Evolutionary conservation across 1,140 invertebrate species (phyloP).

Genomic region (Plectrocnemia conspersa): DNA sequence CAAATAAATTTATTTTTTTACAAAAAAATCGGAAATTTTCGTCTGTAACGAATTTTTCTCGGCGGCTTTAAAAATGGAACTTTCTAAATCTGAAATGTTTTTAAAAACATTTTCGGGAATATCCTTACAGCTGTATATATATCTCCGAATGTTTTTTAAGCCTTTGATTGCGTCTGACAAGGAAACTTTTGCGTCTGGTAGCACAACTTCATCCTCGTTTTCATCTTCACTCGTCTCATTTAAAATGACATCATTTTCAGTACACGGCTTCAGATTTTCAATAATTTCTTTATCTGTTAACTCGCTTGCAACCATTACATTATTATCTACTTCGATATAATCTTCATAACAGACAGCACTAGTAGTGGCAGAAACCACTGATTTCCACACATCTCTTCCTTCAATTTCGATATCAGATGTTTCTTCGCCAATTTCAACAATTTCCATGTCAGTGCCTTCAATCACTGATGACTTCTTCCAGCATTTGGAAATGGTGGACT

Average conservation of each 20-base stretch:
- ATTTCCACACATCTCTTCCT: too few relatives aligned
- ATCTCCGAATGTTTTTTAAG: background rate
- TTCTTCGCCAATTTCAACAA: too few relatives aligned
- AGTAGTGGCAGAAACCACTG: too few relatives aligned
- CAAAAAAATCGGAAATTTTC: background rate
- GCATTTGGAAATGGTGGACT: too few relatives aligned
- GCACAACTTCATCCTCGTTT: background rate
- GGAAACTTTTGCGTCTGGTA: background rate
- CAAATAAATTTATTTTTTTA: background rate
- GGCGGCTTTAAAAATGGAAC: background rate
- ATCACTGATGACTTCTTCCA: too few relatives aligned
- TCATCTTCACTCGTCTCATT: background rate
- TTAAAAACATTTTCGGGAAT: background rate
- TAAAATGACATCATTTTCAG: background rate
- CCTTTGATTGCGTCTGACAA: background rate
- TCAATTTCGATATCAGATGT: too few relatives aligned
- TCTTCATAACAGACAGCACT: too few relatives aligned
- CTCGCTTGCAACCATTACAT: background rate
- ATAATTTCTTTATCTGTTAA: background rate
- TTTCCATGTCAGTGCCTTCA: too few relatives aligned
- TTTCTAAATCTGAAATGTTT: background rate
- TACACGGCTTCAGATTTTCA: background rate
- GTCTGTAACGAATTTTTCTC: background rate
- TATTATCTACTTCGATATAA: background rate
- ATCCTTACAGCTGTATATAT: background rate